phyloP scores from a whole-genome alignment of 2,797 vertebrate species.

The Fistularia tabacaria region DNA sequence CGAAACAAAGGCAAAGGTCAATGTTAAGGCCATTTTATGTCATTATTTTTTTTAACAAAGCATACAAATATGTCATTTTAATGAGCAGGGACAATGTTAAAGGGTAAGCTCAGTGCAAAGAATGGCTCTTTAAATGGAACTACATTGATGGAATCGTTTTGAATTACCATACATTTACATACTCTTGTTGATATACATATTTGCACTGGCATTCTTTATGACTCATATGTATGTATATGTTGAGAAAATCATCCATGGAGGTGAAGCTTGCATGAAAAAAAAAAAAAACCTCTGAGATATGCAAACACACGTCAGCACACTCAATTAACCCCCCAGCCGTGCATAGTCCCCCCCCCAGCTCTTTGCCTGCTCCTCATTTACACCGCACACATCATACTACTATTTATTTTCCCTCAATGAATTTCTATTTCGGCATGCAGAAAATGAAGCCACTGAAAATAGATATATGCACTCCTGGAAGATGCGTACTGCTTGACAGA shows the following conservation, averaged over 20 bases:
- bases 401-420: slow-evolving; percentile 29
- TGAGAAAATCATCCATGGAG: slow-evolving; percentile 23
- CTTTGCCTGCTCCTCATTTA: slow-evolving; percentile 31
- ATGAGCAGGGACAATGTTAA: too few species aligned
- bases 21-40: too few species aligned
- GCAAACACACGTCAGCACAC: slow-evolving; percentile 36
- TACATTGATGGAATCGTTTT: slow-evolving; percentile 6
- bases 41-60: too few species aligned
- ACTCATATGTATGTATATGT: slow-evolving; percentile 16
- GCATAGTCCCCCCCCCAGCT: slow-evolving; percentile 11
- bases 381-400: slow-evolving; percentile 36
- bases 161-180: slow-evolving; percentile 57
- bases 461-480: slow-evolving; percentile 6
- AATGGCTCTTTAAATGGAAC: slow-evolving; percentile 39
- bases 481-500: slow-evolving; percentile 7
- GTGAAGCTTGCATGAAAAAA: slow-evolving; percentile 7
- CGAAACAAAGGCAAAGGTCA: too few species aligned
- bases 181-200: background rate
- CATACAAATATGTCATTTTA: too few species aligned
- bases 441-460: slow-evolving; percentile 9
- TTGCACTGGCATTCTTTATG: background rate
- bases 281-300: slow-evolving; percentile 17
- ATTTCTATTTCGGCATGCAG: slow-evolving; percentile 32
- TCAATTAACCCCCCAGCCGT: slow-evolving; percentile 45
- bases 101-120: too few species aligned